Percentiles rank a stretch among this genome's conserved stretches.
These are phyloP conservation scores for Aplocera efformata DNA, from an alignment of 2,888 invertebrate species.

Conservation along the genomic window DNA sequence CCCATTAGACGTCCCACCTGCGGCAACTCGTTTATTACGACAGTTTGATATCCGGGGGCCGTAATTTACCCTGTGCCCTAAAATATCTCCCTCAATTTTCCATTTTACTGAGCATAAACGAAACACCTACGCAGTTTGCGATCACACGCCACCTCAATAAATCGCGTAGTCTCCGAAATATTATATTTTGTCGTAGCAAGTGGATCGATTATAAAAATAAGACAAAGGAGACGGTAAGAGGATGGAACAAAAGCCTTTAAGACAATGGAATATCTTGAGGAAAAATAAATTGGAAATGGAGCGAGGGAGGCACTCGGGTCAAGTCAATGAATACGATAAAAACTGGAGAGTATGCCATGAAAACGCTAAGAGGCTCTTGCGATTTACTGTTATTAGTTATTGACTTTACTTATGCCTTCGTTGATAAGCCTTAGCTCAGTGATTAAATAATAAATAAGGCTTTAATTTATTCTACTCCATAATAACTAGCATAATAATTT, in stretches of 20 bases:
- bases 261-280: conserved; percentile 23
- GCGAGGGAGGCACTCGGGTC: conserved; percentile 20
- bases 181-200: conserved; percentile 3
- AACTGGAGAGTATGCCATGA: conserved; percentile 17
- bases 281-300: conserved; percentile 33
- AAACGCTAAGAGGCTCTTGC: conserved; percentile 17
- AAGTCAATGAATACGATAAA: conserved; percentile 26
- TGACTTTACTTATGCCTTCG: conserved; percentile 4
- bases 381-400: conserved; percentile 14
- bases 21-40: too few relatives aligned
- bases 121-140: neutral
- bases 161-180: conserved; percentile 3
- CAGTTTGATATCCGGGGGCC: too few relatives aligned
- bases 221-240: conserved; percentile 24
- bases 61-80: conserved; percentile 5
- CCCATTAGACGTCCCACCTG: too few relatives aligned
- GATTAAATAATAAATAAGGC: too few relatives aligned
- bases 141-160: too few relatives aligned
- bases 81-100: conserved; percentile 16
- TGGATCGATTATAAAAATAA: conserved; percentile 12
- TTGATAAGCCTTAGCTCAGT: conserved; percentile 2
- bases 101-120: conserved; percentile 15
- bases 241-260: conserved; percentile 27
- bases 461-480: too few relatives aligned
- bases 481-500: too few relatives aligned